A percentile compares a stretch with the other conserved stretches of the same genome.
Conservation (phyloP, 2,113 vertebrate species). For the Oreochromis spilurus region DNA sequence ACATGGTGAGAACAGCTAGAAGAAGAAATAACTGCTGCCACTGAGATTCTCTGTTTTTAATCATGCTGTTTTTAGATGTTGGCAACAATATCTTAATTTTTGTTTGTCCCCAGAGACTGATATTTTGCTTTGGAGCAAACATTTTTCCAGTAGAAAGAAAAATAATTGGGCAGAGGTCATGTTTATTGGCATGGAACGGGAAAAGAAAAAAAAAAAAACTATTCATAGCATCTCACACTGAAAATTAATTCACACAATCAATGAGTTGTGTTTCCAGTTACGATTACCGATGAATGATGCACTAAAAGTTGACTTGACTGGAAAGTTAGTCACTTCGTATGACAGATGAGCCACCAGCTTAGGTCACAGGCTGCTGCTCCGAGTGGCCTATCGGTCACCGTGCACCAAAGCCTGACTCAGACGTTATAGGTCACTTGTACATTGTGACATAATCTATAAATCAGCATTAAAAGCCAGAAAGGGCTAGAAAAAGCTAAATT, state of each 20-base stretch:
- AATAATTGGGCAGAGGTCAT: slow-evolving; percentile 3
- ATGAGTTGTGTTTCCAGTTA: not conserved
- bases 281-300: not conserved
- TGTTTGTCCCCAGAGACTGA: slow-evolving; percentile 43
- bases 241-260: not conserved
- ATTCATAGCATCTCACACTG: not conserved
- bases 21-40: slow-evolving; percentile 3
- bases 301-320: not conserved
- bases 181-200: not conserved
- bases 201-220: not conserved
- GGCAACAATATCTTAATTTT: slow-evolving; percentile 31
- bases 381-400: not conserved
- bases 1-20: slow-evolving; percentile 36
- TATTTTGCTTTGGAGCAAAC: slow-evolving; percentile 20
- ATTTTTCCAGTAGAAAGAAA: slow-evolving; percentile 14
- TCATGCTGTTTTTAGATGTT: slow-evolving; percentile 53
- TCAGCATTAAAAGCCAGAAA: not conserved
- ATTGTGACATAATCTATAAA: not conserved
- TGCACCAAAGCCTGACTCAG: not conserved
- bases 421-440: not conserved
- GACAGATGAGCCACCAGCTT: not conserved
- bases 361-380: not conserved
- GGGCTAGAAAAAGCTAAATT: not conserved
- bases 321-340: not conserved
- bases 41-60: slow-evolving; percentile 7